These are phyloP conservation scores for Aldabrachelys gigantea DNA, from an alignment of 2,113 vertebrate species.

Conservation along the genomic window DNA sequence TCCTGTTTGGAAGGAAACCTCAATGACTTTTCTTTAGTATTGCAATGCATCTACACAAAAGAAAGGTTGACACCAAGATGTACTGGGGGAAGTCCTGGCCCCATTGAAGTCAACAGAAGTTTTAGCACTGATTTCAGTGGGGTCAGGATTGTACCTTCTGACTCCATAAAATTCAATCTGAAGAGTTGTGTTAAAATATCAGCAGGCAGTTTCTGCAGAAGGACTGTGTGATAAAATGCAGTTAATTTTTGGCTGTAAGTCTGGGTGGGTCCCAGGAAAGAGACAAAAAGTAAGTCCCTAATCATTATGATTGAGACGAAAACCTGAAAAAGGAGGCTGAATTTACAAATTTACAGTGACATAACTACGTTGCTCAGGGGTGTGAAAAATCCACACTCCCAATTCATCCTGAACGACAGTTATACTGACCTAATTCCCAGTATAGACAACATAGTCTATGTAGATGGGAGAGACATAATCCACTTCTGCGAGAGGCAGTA, in stretches of 20 bases:
- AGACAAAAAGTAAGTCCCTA: not conserved
- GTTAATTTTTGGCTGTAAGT: not conserved
- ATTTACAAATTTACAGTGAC: not conserved
- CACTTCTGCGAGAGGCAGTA: no score
- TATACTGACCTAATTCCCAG: not conserved
- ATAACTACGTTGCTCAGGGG: not conserved
- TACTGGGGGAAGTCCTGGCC: not conserved
- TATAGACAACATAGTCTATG: not conserved
- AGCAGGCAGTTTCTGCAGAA: not conserved
- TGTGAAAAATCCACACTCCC: not conserved
- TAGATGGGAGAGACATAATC: not conserved
- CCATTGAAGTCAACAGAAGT: fast-evolving
- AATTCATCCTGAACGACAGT: not conserved
- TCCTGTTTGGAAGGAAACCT: not conserved
- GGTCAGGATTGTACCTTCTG: fast-evolving
- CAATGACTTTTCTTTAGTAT: not conserved
- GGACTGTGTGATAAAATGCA: not conserved
- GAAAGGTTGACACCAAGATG: not conserved
- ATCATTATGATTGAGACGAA: not conserved
- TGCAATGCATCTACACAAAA: not conserved
- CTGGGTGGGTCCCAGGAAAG: not conserved
- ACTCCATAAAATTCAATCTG: fast-evolving
- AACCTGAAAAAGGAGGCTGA: constrained; percentile 60
- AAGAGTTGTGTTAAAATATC: not conserved
- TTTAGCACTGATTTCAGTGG: fast-evolving